These are phyloP conservation scores for Caenorhabditis elegans DNA, from an alignment of 1,140 invertebrate genomes.

Conservation along the genomic window DNA sequence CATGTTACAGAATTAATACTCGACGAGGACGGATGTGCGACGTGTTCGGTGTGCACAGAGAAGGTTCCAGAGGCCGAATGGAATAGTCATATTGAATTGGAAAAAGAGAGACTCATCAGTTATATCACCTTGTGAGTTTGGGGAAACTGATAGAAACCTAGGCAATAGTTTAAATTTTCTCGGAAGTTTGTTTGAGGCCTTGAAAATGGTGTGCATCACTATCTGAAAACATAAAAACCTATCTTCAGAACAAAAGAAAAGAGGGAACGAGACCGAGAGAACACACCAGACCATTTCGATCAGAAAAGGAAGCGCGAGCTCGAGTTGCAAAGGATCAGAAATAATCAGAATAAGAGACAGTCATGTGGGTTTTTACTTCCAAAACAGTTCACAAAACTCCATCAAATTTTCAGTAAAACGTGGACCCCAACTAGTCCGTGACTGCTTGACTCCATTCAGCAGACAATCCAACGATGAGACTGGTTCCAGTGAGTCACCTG, in stretches of 20 bases:
- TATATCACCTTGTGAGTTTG: constrained; percentile 14
- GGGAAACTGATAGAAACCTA: too few species aligned
- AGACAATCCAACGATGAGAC: constrained; percentile 3
- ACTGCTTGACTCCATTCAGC: constrained; percentile 15
- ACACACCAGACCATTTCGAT: constrained; percentile 19
- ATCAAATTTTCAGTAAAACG: constrained; percentile 16
- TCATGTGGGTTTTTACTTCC: neutral
- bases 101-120: neutral
- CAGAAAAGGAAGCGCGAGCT: constrained; percentile 1
- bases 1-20: constrained; percentile 10
- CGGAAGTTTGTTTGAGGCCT: too few species aligned
- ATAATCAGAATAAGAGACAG: constrained; percentile 18
- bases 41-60: constrained; percentile 5
- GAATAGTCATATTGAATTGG: constrained; percentile 9
- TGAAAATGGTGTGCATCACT: too few species aligned
- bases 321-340: constrained; percentile 19
- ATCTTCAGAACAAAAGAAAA: constrained; percentile 10
- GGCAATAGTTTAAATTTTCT: too few species aligned
- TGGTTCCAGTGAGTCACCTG: constrained; percentile 10
- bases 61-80: constrained; percentile 17
- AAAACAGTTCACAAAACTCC: too few species aligned
- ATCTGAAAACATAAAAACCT: too few species aligned
- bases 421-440: neutral
- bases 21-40: constrained; percentile 17
- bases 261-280: neutral